Evolutionary conservation across 2,797 vertebrate genomes (phyloP), one percentile per base, ranked within the genome.

Genomic region (Lagocephalus sceleratus): DNA sequence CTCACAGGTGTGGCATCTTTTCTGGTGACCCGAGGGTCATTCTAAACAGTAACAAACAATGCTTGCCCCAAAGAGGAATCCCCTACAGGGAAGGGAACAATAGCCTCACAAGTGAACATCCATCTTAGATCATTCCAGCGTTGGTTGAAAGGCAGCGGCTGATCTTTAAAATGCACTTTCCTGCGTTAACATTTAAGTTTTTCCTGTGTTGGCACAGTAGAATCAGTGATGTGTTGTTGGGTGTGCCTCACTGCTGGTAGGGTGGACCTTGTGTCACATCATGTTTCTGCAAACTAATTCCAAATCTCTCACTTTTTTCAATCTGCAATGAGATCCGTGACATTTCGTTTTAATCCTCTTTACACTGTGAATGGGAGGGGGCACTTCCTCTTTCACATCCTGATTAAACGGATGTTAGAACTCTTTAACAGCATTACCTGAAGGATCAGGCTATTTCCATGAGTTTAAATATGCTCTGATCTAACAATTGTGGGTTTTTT

Each of bases 81-180:
- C 60, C 84, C 84, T 46, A 58, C 56, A 49, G 82, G 54, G 79
- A 67, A 21, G 57, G 67, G 75, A 86, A 89, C 85, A 89, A 89
- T 85, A 57, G 81, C 58, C 75, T 58, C 40, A 32, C 61, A 80
- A 82, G 76, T 70, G 85, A 68, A 78, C 62, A 47, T 59, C 66
- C 57, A 64, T 73, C 67, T 56, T 41, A 12, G 48, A 79, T 66
- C 52, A 71, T 65, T 63, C 68, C 19, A 57, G 51, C 58, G 54
- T 52, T 57, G 46, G 63, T 63, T 54, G 17, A 61, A 64, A 67
- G 75, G 73, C 54, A 76, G 63, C 11, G 77, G 43, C 79, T 60
- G 46, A 75, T 63, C 63, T 62, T 29, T 65, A 67, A 68, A 71
- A 70, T 48, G 32, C 55, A 52, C 68, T 76, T 78, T 67, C 58